Base-by-base conservation (phyloP, 2,888 invertebrate species). In the Orthosia gracilis region DNA sequence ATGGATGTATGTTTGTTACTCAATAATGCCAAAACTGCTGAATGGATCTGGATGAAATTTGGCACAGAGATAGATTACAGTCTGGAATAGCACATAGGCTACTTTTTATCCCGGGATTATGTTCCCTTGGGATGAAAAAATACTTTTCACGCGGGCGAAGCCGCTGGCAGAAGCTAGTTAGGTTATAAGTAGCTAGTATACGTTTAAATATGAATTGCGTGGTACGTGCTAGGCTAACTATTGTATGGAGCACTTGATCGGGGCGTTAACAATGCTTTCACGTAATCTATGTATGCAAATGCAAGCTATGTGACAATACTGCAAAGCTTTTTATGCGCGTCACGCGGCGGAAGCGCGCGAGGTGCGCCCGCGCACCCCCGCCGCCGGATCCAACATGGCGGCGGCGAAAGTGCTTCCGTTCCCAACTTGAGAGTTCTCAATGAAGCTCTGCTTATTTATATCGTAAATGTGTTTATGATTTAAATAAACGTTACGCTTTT, bases 371-470 rank as follows among this genome's bases (percentile, higher is more conserved):
- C 95, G 94, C 92, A 88, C 88, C 91, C 91, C 93, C 93, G 93
- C 89, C 91, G 94, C 95, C 96, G 96, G 96, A 96, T 96, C 95
- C 96, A 96, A 94, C 88, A 96, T 96, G 96, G 96, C 96, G 90
- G 91, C 92, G 94, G 96, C 95, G 95, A 96, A 96, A 96, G 96
- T 96, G 94, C 94, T 96, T 96, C 96, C 96, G 96, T 84, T 89
- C 89, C 92, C 87, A 91, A 91, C 92, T 94, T 92, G 91, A 92
- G 91, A 93, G 92, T 92, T 94, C 93, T 95, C 94, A 94, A 95
- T 95, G 94, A 94, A 94, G 89, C 91, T 88, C 88, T 89, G 90
- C 89, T 92, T 91, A 91, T 91, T 91, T 91, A 89, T 90, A 91
- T 89, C 90, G 88, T 91, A 89, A 91, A 90, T 89, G 88, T 89